Base-by-base conservation (phyloP, 2,113 vertebrate species). In the Seriola quinqueradiata region DNA sequence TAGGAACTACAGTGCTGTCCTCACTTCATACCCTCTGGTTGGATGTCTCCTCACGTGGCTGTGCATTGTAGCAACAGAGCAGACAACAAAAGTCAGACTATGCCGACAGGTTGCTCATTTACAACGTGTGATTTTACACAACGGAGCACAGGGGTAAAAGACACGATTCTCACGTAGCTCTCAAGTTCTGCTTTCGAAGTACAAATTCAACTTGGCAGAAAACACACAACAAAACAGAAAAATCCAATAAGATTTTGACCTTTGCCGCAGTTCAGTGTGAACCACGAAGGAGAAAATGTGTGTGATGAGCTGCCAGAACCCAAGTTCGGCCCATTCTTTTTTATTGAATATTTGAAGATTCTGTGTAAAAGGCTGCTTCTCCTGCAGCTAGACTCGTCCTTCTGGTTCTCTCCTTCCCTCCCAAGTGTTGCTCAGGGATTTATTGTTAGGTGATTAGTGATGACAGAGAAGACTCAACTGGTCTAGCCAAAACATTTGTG, bases 401-500 rank as follows among this genome's bases (percentile, higher is more conserved):
- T 36, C 74, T 78, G 70, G 16, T 36, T 50, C 77, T 25, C 17
- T 64, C 16, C 69, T 52, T 80, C 58, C 46, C 59, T 21, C 40
- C 34, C 3, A 21, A 71, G 52, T n/a, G 61, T 66, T 4, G 81
- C 80, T 66, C 60, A 0, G 68, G 72, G 89, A 92, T 92, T 91
- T 89, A 85, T 81, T 54, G 87, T 89, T 32, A 71, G 84, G 90
- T 93, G 90, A 94, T 89, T 77, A 82, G 86, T 11, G 91, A 86
- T 89, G 93, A 94, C 88, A 85, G 92, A 93, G 83, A 69, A 57
- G 84, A 89, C 89, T 93, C 81, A 63, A 85, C 70, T 32, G 34
- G 79, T 83, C 81, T 79, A 92, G 93, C 89, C 93, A 92, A 95
- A 93, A 95, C 93, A 93, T 89, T 89, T 83, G 83, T 65, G 75